Conservation (phyloP, 30 jellyfish, hydroid and myxozoan genomes). For the Sanderia malayensis region DNA sequence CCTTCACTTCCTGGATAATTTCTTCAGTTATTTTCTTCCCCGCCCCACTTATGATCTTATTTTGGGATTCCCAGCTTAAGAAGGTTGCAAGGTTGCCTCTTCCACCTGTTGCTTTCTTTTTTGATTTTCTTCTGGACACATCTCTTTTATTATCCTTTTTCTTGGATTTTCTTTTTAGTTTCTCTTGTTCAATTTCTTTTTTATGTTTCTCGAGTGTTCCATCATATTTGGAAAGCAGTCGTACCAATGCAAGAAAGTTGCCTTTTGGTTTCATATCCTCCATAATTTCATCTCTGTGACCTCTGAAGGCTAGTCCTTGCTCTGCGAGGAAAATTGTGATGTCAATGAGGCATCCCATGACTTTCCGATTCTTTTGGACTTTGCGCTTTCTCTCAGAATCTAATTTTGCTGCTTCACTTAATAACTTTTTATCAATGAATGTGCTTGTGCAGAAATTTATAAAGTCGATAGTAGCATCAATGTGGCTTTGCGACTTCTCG, state of each 20-base stretch:
- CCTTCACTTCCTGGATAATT: background rate
- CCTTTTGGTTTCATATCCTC: background rate
- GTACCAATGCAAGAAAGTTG: background rate
- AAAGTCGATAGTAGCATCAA: constrained; percentile 1
- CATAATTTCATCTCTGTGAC: background rate
- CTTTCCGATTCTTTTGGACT: background rate
- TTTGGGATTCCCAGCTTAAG: background rate
- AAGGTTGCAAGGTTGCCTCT: background rate
- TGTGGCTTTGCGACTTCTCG: constrained; percentile 3
- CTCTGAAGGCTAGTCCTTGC: constrained; percentile 2
- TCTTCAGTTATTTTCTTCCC: background rate
- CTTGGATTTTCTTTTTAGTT: background rate
- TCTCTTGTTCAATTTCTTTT: background rate
- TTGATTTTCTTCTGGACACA: background rate
- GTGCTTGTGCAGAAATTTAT: constrained; percentile 10
- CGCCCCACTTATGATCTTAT: background rate
- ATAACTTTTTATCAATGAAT: background rate
- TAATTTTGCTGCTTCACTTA: background rate
- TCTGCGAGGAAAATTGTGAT: constrained; percentile 1
- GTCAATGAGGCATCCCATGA: background rate
- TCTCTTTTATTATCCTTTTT: too few relatives aligned
- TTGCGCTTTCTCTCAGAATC: constrained; percentile 8
- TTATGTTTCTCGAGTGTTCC: background rate
- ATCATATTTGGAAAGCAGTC: background rate
- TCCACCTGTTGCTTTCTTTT: background rate